phyloP scores from a whole-genome alignment of 2,113 vertebrate genomes.

The Anser brachyrhynchus region DNA sequence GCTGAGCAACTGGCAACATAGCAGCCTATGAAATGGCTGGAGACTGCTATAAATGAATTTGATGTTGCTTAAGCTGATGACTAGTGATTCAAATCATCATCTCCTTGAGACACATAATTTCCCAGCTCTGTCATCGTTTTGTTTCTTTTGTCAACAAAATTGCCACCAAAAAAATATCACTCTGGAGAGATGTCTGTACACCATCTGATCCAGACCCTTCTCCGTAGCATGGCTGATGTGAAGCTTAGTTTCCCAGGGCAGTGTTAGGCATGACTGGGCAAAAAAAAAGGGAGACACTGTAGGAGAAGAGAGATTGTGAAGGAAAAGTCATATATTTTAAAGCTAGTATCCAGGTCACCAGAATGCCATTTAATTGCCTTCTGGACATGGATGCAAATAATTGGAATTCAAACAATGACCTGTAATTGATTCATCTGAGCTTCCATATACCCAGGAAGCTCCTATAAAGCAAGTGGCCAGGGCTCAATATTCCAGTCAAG shows the following conservation, averaged over 20 bases:
- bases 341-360: not conserved
- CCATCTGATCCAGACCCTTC: not conserved
- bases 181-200: not conserved
- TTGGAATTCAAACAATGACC: not conserved
- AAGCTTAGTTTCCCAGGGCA: not conserved
- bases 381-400: not conserved
- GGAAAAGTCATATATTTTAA: not conserved
- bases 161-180: not conserved
- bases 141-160: not conserved
- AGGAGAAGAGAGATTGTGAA: not conserved
- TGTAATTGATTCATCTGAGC: not conserved
- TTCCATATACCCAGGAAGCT: not conserved
- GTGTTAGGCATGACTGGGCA: not conserved
- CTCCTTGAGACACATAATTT: not conserved
- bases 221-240: not conserved
- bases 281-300: not conserved
- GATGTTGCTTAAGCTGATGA: not conserved
- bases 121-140: no score
- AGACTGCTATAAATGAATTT: not conserved
- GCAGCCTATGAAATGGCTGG: not conserved
- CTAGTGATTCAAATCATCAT: not conserved
- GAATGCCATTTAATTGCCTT: not conserved
- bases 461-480: not conserved
- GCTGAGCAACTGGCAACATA: not conserved
- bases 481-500: not conserved